These are phyloP conservation scores for Nomada ferruginata DNA, from an alignment of 2,888 invertebrate genomes.

Conservation along the genomic window DNA sequence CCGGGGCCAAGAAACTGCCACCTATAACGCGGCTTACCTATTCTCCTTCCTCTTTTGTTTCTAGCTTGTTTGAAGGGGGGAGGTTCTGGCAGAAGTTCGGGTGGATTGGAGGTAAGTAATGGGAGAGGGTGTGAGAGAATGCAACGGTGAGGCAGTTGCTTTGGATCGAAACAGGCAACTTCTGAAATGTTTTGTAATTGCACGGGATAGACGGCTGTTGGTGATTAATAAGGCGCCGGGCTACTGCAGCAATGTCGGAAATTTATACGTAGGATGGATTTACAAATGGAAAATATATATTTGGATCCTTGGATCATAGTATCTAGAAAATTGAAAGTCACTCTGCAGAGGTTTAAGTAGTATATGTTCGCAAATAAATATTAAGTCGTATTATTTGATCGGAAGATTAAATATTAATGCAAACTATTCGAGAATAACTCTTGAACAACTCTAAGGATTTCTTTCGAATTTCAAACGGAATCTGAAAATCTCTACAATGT, in stretches of 20 bases:
- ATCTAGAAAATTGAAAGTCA: too few relatives aligned
- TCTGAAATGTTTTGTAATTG: slow-evolving; percentile 47
- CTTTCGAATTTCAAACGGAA: too few relatives aligned
- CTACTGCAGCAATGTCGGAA: neutral
- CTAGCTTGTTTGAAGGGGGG: neutral
- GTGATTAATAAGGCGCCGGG: slow-evolving; percentile 49
- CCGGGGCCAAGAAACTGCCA: slow-evolving; percentile 65
- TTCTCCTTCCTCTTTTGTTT: neutral
- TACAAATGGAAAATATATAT: too few relatives aligned
- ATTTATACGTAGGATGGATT: neutral
- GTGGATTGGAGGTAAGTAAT: neutral
- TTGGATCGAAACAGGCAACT: slow-evolving; percentile 34
- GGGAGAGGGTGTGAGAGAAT: neutral
- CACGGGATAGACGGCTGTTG: slow-evolving; percentile 5
- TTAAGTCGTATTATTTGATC: too few relatives aligned
- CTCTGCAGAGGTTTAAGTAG: too few relatives aligned
- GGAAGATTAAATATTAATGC: too few relatives aligned
- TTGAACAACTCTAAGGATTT: too few relatives aligned
- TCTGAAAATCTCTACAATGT: too few relatives aligned
- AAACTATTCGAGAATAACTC: too few relatives aligned
- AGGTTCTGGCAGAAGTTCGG: slow-evolving; percentile 1
- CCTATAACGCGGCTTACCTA: neutral
- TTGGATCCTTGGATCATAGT: too few relatives aligned
- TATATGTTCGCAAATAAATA: too few relatives aligned
- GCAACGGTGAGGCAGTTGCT: slow-evolving; percentile 10